phyloP scores from a whole-genome alignment of 2,797 vertebrate species.

The Amphiprion clarkii region DNA sequence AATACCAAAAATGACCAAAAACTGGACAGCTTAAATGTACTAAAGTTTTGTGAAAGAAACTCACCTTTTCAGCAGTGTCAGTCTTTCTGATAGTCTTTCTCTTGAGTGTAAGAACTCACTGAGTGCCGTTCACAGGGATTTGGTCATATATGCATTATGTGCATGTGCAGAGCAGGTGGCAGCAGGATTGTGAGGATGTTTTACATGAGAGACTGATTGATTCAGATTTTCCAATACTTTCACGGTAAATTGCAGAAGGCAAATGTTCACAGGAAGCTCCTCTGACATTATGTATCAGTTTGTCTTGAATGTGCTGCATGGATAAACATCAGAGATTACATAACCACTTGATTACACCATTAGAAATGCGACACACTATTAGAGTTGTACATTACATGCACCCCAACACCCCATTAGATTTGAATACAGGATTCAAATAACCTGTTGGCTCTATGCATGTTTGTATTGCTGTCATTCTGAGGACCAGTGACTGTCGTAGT shows the following conservation, averaged over 20 bases:
- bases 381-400: no score
- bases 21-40: neutral
- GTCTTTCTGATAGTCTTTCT: neutral
- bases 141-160: neutral
- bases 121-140: neutral
- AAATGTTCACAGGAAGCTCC: neutral
- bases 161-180: neutral
- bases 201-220: neutral
- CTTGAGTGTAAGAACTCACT: rapidly evolving
- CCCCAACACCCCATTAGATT: no score
- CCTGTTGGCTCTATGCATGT: no score
- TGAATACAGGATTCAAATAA: no score
- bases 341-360: no score
- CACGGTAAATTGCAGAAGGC: conserved; percentile 15
- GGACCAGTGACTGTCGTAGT: no score
- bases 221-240: neutral
- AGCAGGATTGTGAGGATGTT: neutral
- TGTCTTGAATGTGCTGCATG: neutral
- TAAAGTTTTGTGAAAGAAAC: no score
- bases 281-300: no score
- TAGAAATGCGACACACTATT: no score
- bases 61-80: neutral
- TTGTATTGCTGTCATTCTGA: no score
- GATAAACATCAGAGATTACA: neutral
- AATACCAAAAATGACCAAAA: no score